Evolutionary conservation across 2,888 invertebrate genomes (phyloP), one percentile per base, ranked within the genome.

Genomic region (Girardia tigrina): DNA sequence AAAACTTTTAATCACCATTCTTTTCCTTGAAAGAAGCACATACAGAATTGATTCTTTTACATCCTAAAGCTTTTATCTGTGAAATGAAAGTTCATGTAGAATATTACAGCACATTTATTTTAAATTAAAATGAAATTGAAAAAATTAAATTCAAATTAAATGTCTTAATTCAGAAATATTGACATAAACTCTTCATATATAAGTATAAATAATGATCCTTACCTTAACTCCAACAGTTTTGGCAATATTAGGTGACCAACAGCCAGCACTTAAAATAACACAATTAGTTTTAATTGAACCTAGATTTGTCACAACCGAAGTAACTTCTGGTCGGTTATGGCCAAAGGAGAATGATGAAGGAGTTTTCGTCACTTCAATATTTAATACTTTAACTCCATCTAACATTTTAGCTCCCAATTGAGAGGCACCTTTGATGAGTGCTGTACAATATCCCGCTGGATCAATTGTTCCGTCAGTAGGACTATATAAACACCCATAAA

Each of bases 381-480:
- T 23, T 14, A 27, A 26, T 27, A 73, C 70, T 23, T 26, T 26
- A 28, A 73, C n/a, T n/a, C 42, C 75, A 16, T 73, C 26, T 26
- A 1, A 82, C 81, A 91, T 90, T 85, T 89, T 88, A 14, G 88
- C 90, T 28, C 91, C 91, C 80, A 88, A 87, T 77, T 85, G 86
- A 0, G 87, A 88, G 0, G 91, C 90, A n/a, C 88, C 88, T 82
- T 89, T 88, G 0, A 89, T 87, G 16, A 92, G 86, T 0, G 91
- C 89, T 26, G 87, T 86, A 80, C 91, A 90, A 42, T 90, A 87
- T 88, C 90, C 90, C 0, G 90, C 87, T 0, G 92, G 92, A 82
- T 93, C 92, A 29, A 92, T 88, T 8, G 88, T 89, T 0, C 92
- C 92, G 83, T 92, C 92, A 14, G 88, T 88, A 0, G 91, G 89